Evolutionary conservation across 92 coral and sea anemone genomes (phyloP).

Genomic region (Paragorgia papillata): DNA sequence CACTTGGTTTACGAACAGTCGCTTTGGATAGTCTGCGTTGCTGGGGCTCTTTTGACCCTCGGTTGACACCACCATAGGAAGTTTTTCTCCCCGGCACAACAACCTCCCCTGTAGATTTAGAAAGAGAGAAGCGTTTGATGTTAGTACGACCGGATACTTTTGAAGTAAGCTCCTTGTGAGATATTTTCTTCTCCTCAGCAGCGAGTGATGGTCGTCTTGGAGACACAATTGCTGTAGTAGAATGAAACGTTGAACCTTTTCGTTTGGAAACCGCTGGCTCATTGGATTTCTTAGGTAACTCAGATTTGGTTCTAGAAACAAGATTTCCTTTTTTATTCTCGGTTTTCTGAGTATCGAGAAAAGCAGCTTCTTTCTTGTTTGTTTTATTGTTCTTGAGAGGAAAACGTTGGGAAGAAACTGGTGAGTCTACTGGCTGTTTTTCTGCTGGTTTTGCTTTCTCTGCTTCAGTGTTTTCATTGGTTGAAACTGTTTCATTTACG

Average conservation of each 20-base stretch:
- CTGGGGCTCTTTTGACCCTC: not conserved
- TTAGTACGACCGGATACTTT: not conserved
- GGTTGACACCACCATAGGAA: not conserved
- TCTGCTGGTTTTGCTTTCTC: not conserved
- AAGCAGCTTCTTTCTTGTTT: too few relatives aligned
- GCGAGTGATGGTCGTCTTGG: not conserved
- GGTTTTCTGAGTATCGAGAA: not conserved
- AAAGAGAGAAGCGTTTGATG: not conserved
- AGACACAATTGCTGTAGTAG: conserved; percentile 4
- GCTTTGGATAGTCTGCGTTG: not conserved
- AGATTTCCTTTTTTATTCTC: not conserved
- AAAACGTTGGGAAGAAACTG: not conserved
- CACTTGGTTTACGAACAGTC: not conserved
- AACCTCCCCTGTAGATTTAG: conserved; percentile 3
- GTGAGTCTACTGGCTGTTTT: not conserved
- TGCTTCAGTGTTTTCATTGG: not conserved
- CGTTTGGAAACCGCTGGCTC: not conserved
- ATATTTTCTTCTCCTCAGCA: not conserved
- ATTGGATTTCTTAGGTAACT: not conserved
- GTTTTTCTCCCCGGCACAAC: not conserved
- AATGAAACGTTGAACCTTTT: not conserved
- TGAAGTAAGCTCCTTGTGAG: not conserved
- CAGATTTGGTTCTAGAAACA: conserved; percentile 10
- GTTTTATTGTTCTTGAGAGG: not conserved
- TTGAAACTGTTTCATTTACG: not conserved